phyloP scores from a whole-genome alignment of 2,888 invertebrate species.

The Andrena fulva region DNA sequence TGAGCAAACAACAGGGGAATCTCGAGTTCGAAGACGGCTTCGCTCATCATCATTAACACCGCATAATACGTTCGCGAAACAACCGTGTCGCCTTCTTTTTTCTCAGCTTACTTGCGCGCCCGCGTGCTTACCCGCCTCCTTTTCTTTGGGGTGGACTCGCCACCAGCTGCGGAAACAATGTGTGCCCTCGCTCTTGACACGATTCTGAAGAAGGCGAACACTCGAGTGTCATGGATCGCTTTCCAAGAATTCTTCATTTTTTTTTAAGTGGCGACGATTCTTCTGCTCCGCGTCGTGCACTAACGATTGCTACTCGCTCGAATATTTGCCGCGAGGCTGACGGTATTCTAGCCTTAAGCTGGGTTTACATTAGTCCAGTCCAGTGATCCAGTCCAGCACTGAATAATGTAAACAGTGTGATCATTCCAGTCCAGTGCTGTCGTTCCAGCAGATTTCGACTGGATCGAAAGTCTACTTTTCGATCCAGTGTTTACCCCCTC shows the following conservation, averaged over 20 bases:
- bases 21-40: conserved; percentile 63
- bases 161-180: conserved; percentile 57
- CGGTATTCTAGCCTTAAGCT: neutral
- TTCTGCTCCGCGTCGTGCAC: neutral
- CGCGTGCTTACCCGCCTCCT: conserved; percentile 2
- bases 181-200: conserved; percentile 45
- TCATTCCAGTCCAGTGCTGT: too few relatives aligned
- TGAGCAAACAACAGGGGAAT: conserved; percentile 63
- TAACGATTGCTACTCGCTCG: neutral
- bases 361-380: too few relatives aligned
- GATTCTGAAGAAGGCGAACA: conserved; percentile 21
- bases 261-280: neutral
- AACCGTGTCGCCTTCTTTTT: conserved; percentile 36
- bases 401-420: too few relatives aligned
- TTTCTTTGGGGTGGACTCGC: conserved; percentile 4
- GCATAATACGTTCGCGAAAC: conserved; percentile 68
- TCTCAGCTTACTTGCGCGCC: conserved; percentile 1
- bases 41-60: conserved; percentile 73
- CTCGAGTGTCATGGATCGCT: conserved; percentile 7
- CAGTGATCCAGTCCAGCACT: too few relatives aligned
- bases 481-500: too few relatives aligned
- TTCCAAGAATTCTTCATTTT: neutral
- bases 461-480: too few relatives aligned
- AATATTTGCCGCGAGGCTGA: neutral
- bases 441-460: too few relatives aligned